Evolutionary conservation across 2,888 invertebrate species (phyloP).

Genomic region (Megalurothrips usitatus): DNA sequence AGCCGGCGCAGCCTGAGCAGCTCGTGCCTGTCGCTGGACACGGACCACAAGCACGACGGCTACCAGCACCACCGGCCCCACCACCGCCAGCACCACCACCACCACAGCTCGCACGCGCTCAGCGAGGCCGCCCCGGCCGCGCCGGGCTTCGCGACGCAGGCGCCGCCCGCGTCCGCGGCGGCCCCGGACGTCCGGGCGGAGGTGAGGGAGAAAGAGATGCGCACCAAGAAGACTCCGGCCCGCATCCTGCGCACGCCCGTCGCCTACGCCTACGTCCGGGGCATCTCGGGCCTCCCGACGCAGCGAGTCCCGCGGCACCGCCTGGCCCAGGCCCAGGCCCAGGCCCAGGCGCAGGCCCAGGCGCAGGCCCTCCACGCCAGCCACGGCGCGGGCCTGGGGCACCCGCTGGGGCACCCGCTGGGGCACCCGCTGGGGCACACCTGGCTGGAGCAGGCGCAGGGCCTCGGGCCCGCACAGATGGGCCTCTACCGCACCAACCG

Average conservation of each 20-base stretch:
- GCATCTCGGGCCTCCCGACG: conserved; percentile 73
- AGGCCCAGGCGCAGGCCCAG: not conserved
- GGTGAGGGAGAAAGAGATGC: not conserved
- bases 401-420: no score
- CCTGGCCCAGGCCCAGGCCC: not conserved
- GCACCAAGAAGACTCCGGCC: conserved; percentile 51
- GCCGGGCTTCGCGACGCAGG: not conserved
- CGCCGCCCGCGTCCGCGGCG: not conserved
- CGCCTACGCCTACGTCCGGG: conserved; percentile 71
- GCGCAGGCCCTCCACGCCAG: no score
- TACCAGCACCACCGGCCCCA: not conserved
- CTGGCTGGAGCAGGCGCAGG: no score
- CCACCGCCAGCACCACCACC: not conserved
- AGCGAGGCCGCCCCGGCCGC: not conserved
- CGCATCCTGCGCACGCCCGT: conserved; percentile 71
- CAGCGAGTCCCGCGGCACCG: conserved; percentile 60
- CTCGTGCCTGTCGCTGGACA: not conserved
- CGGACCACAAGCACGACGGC: not conserved
- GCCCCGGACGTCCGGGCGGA: not conserved
- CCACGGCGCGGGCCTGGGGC: no score
- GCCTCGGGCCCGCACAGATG: no score
- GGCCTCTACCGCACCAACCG: not conserved
- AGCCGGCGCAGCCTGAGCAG: not conserved
- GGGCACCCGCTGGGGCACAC: no score
- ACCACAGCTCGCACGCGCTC: not conserved